phyloP scores from a whole-genome alignment of 92 coral and sea anemone genomes.

The Montipora capitata region DNA sequence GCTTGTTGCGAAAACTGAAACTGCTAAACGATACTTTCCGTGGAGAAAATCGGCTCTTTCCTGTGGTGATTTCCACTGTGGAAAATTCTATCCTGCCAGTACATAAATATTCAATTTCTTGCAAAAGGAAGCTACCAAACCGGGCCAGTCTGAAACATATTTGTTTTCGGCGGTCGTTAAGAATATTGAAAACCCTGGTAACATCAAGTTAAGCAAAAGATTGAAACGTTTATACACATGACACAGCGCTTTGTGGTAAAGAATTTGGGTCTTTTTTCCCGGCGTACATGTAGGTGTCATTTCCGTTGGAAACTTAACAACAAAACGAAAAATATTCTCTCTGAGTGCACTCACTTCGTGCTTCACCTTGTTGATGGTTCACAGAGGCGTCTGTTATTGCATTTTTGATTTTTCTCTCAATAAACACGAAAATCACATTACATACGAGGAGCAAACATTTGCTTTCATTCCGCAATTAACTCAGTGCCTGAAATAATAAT shows the following conservation, averaged over 20 bases:
- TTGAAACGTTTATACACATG: too few species aligned
- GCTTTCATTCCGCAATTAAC: slow-evolving; percentile 2
- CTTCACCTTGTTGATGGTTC: background rate
- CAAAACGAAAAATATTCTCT: background rate
- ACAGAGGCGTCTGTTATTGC: background rate
- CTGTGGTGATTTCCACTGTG: background rate
- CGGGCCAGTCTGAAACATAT: background rate
- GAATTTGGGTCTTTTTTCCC: background rate
- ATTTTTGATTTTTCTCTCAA: background rate
- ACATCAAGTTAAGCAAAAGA: too few species aligned
- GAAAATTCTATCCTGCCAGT: background rate
- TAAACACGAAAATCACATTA: slow-evolving; percentile 12
- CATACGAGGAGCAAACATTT: background rate
- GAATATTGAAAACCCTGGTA: too few species aligned
- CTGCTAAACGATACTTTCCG: background rate
- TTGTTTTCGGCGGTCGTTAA: background rate
- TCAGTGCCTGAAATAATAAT: slow-evolving; percentile 23
- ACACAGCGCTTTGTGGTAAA: background rate
- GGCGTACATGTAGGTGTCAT: background rate
- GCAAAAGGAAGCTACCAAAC: background rate
- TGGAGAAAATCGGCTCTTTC: background rate
- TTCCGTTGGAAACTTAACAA: slow-evolving; percentile 13
- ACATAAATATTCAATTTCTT: background rate
- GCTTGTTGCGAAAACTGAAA: background rate
- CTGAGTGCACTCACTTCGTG: background rate